phyloP scores from a whole-genome alignment of 2,113 vertebrate species.

The Hippocampus guttulatus region DNA sequence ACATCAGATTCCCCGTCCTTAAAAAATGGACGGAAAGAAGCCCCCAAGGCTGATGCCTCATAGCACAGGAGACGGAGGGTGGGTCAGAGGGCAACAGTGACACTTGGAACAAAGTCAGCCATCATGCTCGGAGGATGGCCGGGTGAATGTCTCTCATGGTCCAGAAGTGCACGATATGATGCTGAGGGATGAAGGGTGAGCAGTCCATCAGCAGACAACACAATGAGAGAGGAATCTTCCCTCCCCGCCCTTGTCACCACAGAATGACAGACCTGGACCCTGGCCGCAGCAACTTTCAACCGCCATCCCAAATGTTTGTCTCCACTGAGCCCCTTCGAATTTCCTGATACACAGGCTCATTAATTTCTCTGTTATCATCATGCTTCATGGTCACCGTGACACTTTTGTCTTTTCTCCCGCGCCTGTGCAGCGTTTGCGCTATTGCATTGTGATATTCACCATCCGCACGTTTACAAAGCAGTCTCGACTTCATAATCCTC shows the following conservation, averaged over 20 bases:
- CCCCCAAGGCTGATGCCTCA: slow-evolving; percentile 67
- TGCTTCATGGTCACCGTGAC: slow-evolving; percentile 32
- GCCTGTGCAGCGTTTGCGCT: slow-evolving; percentile 8
- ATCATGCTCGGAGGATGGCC: slow-evolving; percentile 51
- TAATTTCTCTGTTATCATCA: slow-evolving; percentile 31
- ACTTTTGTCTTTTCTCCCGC: slow-evolving; percentile 28
- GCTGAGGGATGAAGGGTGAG: slow-evolving; percentile 38
- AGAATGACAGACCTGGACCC: slow-evolving; percentile 23
- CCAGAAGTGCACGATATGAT: slow-evolving; percentile 42
- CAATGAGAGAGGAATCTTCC: slow-evolving; percentile 38
- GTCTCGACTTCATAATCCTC: slow-evolving; percentile 42
- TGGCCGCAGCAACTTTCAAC: slow-evolving; percentile 18
- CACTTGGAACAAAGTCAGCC: slow-evolving; percentile 53
- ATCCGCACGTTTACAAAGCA: slow-evolving; percentile 18
- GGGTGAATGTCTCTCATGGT: slow-evolving; percentile 31
- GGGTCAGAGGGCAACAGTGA: slow-evolving; percentile 58
- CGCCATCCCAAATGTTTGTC: slow-evolving; percentile 1
- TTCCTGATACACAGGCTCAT: slow-evolving; percentile 25
- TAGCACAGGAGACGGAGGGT: slow-evolving; percentile 71
- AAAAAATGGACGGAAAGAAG: slow-evolving; percentile 68
- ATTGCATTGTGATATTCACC: slow-evolving; percentile 34
- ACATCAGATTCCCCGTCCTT: slow-evolving; percentile 67
- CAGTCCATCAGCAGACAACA: slow-evolving; percentile 43
- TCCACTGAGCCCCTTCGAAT: slow-evolving; percentile 22
- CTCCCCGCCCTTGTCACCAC: slow-evolving; percentile 31